These are phyloP conservation scores for Catocala nupta DNA, from an alignment of 2,888 invertebrate species.

Conservation along the genomic window DNA sequence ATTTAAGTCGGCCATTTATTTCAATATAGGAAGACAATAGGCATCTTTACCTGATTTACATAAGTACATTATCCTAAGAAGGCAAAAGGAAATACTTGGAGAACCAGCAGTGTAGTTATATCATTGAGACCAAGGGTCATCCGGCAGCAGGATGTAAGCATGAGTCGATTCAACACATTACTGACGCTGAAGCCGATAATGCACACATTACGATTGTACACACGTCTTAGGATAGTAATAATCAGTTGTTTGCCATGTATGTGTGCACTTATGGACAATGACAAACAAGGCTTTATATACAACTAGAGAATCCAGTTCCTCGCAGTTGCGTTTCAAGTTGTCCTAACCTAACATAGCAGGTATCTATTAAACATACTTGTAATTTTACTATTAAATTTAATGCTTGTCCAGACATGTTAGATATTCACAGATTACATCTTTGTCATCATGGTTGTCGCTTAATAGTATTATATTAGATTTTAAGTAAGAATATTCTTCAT, in stretches of 20 bases:
- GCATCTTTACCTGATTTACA: conserved; percentile 9
- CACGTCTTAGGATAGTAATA: conserved; percentile 42
- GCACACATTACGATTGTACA: conserved; percentile 19
- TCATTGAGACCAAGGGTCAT: conserved; percentile 38
- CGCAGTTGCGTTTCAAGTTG: conserved; percentile 11
- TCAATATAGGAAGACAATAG: conserved; percentile 15
- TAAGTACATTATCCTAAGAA: conserved; percentile 1
- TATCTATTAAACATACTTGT: not conserved
- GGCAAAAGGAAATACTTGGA: too few species aligned
- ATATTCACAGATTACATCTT: too few species aligned
- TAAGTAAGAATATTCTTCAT: too few species aligned
- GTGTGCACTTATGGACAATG: conserved; percentile 25
- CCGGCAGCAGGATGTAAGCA: conserved; percentile 25
- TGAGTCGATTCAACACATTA: conserved; percentile 23
- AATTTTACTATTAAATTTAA: too few species aligned
- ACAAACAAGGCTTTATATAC: conserved; percentile 24
- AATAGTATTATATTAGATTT: too few species aligned
- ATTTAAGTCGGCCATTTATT: too few species aligned
- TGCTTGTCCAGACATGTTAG: too few species aligned
- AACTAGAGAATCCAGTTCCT: conserved; percentile 2
- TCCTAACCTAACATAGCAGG: conserved; percentile 10
- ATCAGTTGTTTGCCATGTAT: conserved; percentile 60
- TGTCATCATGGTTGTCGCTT: too few species aligned
- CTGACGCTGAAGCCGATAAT: not conserved
- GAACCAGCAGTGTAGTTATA: too few species aligned